These are phyloP conservation scores for Coranthus polyacanthus DNA, from an alignment of 2,797 vertebrate species.

Conservation along the genomic window DNA sequence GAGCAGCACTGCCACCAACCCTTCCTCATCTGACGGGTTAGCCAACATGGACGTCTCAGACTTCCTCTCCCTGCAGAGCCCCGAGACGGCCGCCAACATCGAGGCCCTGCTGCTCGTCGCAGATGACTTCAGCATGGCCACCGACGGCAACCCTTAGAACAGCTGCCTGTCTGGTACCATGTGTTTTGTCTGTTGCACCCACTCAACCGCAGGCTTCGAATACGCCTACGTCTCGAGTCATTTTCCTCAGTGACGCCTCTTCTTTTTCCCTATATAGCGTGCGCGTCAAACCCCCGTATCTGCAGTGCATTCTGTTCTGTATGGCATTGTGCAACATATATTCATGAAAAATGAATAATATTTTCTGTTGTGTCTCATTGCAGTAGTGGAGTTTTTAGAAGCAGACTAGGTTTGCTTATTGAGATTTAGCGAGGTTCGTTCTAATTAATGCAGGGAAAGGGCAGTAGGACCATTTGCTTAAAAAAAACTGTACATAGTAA, in stretches of 20 bases:
- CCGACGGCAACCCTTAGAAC: slow-evolving; percentile 87
- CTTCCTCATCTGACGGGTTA: slow-evolving; percentile 85
- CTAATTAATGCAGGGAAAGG: slow-evolving; percentile 63
- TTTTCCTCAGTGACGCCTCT: slow-evolving; percentile 54
- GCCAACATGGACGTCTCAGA: slow-evolving; percentile 94
- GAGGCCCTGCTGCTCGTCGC: slow-evolving; percentile 93
- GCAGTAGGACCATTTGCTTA: slow-evolving; percentile 45
- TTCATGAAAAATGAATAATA: slow-evolving; percentile 42
- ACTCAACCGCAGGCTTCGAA: slow-evolving; percentile 50
- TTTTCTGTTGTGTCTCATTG: slow-evolving; percentile 52
- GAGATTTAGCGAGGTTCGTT: slow-evolving; percentile 52
- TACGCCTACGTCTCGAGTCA: slow-evolving; percentile 51
- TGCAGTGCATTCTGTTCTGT: slow-evolving; percentile 74
- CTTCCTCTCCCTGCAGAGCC: slow-evolving; percentile 93
- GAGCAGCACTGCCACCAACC: slow-evolving; percentile 60
- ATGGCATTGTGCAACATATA: slow-evolving; percentile 42
- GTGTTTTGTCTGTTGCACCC: slow-evolving; percentile 52
- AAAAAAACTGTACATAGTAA: slow-evolving; percentile 65
- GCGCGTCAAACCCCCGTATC: slow-evolving; percentile 51
- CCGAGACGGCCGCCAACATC: slow-evolving; percentile 87
- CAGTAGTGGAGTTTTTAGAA: slow-evolving; percentile 56
- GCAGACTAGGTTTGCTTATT: slow-evolving; percentile 51
- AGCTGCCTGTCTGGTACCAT: slow-evolving; percentile 42
- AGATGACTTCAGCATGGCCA: slow-evolving; percentile 89
- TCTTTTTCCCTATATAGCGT: slow-evolving; percentile 48